Evolutionary conservation across 2,113 vertebrate genomes (phyloP), one percentile per base, ranked within the genome.

Genomic region (Polyodon spathula): DNA sequence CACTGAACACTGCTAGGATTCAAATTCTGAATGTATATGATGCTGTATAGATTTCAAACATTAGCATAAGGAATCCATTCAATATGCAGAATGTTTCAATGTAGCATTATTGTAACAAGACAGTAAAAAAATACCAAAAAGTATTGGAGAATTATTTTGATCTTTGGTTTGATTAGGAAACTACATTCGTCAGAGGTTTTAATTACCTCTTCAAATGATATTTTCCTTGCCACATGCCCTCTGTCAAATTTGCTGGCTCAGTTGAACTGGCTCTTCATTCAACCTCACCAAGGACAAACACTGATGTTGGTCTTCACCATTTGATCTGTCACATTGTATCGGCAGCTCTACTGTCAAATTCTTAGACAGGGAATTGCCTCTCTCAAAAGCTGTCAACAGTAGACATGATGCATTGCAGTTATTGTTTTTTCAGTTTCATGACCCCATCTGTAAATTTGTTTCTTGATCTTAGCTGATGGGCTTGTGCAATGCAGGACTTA

Each of bases 301-400:
- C 40, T 4, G 8, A 40, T 43, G 56, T 15, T 10, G 40, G 56
- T 17, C 40, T 11, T 17, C 27, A n/a, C 56, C 40, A 56, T 16
- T 9, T 8, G 56, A 58, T 7, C 56, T 15, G 15, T 41, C 56
- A 43, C 40, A 58, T 58, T 58, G 56, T n/a, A 58, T 58, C 40
- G 27, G 27, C 56, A 58, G 56, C 15, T n/a, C 8, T 17, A 16
- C n/a, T 3, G 40, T 43, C 40, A 39, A 8, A 58, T n/a, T 15
- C 12, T 16, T 8, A 12, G 10, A n/a, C 37, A 42, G 40, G 41
- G n/a, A 58, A 42, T 8, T 40, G 40, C 56, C 56, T 43, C 14
- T 17, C 15, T 17, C 40, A 58, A 58, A 41, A 37, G 39, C 56
- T 58, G 56, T 58, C 56, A 58, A 16, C 56, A 16, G 56, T 15